Conservation (phyloP, 2,888 invertebrate genomes). For the Artemia sinica region DNA sequence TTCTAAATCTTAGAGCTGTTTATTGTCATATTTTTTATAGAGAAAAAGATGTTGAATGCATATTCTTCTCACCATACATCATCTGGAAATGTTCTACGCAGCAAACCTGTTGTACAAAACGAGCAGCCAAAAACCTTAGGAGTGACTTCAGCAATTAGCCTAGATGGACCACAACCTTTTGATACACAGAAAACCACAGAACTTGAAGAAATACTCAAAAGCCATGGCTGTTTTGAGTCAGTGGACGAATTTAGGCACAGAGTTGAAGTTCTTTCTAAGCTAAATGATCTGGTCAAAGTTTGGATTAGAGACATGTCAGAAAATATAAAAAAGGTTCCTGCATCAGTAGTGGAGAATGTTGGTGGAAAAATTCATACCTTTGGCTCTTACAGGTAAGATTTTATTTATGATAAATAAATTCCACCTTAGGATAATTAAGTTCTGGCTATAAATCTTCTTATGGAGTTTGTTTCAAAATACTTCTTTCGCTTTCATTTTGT, state of each 20-base stretch:
- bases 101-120: background rate
- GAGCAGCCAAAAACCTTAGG: conserved; percentile 35
- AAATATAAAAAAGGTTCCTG: conserved; percentile 68
- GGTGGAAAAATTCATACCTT: conserved; percentile 99
- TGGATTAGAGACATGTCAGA: conserved; percentile 85
- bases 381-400: conserved; percentile 57
- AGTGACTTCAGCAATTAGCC: conserved; percentile 85
- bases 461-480: too few relatives aligned
- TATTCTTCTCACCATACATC: background rate
- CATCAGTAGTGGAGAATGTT: conserved; percentile 67
- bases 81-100: background rate
- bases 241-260: conserved; percentile 72
- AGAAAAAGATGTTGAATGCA: background rate
- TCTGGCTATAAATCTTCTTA: too few relatives aligned
- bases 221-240: conserved; percentile 74
- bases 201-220: conserved; percentile 55
- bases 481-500: too few relatives aligned
- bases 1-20: background rate
- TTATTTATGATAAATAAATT: background rate
- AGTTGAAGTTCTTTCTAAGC: conserved; percentile 45
- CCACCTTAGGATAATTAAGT: too few relatives aligned
- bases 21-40: background rate
- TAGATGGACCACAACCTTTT: conserved; percentile 59
- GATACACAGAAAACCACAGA: conserved; percentile 58
- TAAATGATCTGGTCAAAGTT: conserved; percentile 74